Evolutionary conservation across 1,140 invertebrate species (phyloP), one percentile per base, ranked within the genome.

Genomic region (Drosophila suzukii): DNA sequence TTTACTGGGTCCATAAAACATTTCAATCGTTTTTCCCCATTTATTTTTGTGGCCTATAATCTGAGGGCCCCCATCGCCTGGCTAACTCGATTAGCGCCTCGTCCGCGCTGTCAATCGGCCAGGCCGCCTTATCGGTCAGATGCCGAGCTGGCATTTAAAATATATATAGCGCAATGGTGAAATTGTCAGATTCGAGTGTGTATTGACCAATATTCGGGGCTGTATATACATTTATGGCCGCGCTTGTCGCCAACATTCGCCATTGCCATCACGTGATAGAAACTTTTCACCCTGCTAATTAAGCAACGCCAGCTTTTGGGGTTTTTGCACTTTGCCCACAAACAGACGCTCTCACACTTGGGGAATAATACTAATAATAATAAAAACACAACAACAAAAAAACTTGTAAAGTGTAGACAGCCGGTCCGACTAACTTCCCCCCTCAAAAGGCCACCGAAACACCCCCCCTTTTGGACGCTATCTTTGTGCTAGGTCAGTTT

Each of bases 241-340:
- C 46, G 67, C 55, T 72, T 66, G 76, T 78, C 59, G 49, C 34
- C 58, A 72, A 49, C 55, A 62, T 54, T 55, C 56, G 41, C 65
- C 84, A 88, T 44, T 56, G 41, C 61, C 84, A 88, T 89, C 83
- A 88, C 83, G 83, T 88, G 83, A 88, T 88, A 89, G 78, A 78
- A 75, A 44, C 76, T 56, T 88, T 88, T 83, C 67, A 60, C 76
- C 74, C 50, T 70, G 84, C 84, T 88, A 88, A 88, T 88, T 86
- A 86, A 83, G 57, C 38, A 70, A 47, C 68, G 67, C 39, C 67
- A 73, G 49, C 44, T 63, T 74, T 75, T 62, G 84, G 63, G 83
- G 83, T 89, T 83, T 83, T 88, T 88, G 83, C 75, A 88, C 83
- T 89, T 86, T 86, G 83, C 30, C 47, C 65, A 66, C 30, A 36